These are phyloP conservation scores for Syrista parreyssii DNA, from an alignment of 2,888 invertebrate genomes.

Conservation along the genomic window DNA sequence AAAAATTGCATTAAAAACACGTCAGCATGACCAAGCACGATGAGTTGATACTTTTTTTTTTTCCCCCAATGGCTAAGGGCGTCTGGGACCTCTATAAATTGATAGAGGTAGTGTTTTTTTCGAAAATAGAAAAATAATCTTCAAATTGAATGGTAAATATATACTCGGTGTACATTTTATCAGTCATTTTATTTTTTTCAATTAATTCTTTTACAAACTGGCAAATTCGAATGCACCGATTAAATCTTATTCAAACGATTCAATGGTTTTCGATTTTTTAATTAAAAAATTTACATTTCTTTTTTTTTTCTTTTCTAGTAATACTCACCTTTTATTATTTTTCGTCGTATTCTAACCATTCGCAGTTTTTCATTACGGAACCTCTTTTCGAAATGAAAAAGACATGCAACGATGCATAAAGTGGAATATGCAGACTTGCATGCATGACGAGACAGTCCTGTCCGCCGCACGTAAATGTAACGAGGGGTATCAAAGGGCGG, in stretches of 20 bases:
- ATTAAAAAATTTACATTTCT: neutral
- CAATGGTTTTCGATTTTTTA: neutral
- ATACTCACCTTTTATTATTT: neutral
- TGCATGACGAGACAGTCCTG: conserved; percentile 20
- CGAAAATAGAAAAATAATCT: neutral
- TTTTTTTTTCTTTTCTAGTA: neutral
- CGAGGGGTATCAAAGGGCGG: conserved; percentile 21
- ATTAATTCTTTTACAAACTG: neutral
- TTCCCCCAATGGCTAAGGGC: conserved; percentile 23
- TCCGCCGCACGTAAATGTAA: conserved; percentile 23
- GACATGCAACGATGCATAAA: conserved; percentile 47
- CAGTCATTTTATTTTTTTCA: neutral
- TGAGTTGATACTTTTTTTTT: conserved; percentile 29
- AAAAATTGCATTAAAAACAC: conserved; percentile 8
- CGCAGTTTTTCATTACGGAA: conserved; percentile 37
- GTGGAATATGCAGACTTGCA: conserved; percentile 28
- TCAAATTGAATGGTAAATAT: neutral
- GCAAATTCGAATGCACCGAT: neutral
- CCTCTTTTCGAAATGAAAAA: conserved; percentile 44
- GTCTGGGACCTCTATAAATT: conserved; percentile 33
- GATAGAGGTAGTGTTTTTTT: conserved; percentile 19
- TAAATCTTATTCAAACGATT: neutral
- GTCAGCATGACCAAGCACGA: conserved; percentile 41
- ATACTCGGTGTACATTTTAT: neutral
- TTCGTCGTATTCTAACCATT: neutral